Evolutionary conservation across 2,113 vertebrate species (phyloP).

Genomic region (Vulpes lagopus): DNA sequence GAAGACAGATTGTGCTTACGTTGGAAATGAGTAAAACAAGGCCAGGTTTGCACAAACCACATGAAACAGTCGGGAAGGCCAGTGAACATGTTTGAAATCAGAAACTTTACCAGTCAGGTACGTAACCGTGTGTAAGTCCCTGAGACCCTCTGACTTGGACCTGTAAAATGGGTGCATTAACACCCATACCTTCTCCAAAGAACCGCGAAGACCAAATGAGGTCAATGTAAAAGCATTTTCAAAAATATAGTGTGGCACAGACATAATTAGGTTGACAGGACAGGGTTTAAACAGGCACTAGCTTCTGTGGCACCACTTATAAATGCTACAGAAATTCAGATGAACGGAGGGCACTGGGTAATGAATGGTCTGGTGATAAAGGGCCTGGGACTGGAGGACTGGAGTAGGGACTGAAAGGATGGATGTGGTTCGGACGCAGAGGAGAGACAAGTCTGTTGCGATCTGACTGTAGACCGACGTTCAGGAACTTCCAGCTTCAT

Average conservation of each 20-base stretch:
- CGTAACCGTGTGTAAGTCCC: not conserved
- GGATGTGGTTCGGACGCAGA: not conserved
- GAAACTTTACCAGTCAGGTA: not conserved
- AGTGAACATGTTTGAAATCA: not conserved
- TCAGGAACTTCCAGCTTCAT: not conserved
- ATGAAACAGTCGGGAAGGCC: not conserved
- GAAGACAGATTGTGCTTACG: not conserved
- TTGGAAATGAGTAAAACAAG: not conserved
- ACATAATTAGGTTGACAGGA: not conserved
- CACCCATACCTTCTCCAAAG: not conserved
- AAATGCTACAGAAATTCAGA: not conserved
- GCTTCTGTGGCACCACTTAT: not conserved
- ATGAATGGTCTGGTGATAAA: not conserved
- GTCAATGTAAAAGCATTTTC: not conserved
- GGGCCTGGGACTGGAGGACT: not conserved
- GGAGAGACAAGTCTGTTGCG: not conserved
- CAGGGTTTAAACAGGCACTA: not conserved
- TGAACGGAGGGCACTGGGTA: not conserved
- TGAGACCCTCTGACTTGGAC: not conserved
- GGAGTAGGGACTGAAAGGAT: not conserved
- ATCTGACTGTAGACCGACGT: not conserved
- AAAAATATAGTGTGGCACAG: not conserved
- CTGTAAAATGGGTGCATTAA: not conserved
- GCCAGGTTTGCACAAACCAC: not conserved
- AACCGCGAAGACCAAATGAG: not conserved